Percentiles rank a stretch among this genome's conserved stretches.
Conservation (phyloP, 2,113 vertebrate species). For the Perca flavescens region DNA sequence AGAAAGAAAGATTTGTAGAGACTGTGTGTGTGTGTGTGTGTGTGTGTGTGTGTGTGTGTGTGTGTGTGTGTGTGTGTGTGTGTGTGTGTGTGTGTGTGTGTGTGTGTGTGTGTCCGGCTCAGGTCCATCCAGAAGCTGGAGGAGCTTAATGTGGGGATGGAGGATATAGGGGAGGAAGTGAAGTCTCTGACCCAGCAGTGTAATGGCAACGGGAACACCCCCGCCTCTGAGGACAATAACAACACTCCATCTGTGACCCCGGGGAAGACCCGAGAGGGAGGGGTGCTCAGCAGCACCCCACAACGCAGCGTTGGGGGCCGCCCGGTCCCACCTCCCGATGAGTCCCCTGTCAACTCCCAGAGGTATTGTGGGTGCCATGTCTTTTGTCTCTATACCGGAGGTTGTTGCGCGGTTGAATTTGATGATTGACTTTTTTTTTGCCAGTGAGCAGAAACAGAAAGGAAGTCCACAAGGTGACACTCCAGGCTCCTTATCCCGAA, state of each 20-base stretch:
- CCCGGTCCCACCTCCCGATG: slow-evolving; percentile 82
- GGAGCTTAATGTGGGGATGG: slow-evolving; percentile 97
- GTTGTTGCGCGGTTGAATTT: not conserved
- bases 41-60: not conserved
- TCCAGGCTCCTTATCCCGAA: slow-evolving; percentile 62
- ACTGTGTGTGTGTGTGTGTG: not conserved
- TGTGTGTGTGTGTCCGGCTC: not conserved
- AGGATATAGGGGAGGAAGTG: slow-evolving; percentile 91
- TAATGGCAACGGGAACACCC: slow-evolving; percentile 80
- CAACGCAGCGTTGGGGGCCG: slow-evolving; percentile 81
- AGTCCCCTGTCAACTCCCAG: slow-evolving; percentile 88
- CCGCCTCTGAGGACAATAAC: slow-evolving; percentile 70
- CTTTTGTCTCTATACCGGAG: not conserved
- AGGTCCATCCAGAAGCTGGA: slow-evolving; percentile 99
- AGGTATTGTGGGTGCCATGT: slow-evolving; percentile 74
- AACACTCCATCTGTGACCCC: slow-evolving; percentile 75
- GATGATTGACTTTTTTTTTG: not conserved
- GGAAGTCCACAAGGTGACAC: slow-evolving; percentile 56
- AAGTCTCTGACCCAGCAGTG: slow-evolving; percentile 90
- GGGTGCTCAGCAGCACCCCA: slow-evolving; percentile 89
- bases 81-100: slow-evolving; percentile 4
- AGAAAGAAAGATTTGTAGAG: not conserved
- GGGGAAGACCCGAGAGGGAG: slow-evolving; percentile 81
- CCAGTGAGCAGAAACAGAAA: slow-evolving; percentile 70
- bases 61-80: no score